phyloP scores from a whole-genome alignment of 2,797 vertebrate species.

The Falco novaeseelandiae region DNA sequence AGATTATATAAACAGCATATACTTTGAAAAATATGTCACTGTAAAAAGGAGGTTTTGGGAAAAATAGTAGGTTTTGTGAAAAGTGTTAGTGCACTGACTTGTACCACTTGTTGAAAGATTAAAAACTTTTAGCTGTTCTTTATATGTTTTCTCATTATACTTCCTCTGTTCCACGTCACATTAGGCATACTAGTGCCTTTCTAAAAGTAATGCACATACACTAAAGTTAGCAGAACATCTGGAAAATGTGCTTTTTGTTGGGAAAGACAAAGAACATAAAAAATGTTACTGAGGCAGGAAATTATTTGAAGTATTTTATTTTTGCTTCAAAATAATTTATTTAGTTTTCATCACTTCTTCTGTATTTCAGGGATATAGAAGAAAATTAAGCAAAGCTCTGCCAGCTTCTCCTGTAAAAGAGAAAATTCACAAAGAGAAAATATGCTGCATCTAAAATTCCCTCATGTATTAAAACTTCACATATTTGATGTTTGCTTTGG shows the following conservation, averaged over 20 bases:
- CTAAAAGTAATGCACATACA: not conserved
- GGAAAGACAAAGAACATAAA: not conserved
- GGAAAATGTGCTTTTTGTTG: not conserved
- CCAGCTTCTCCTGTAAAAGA: not conserved
- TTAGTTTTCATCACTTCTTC: fast-evolving
- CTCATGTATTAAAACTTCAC: not conserved
- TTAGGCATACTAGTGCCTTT: not conserved
- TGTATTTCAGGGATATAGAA: not conserved
- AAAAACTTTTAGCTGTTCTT: not conserved
- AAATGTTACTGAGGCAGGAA: not conserved
- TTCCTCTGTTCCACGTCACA: not conserved
- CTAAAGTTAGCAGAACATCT: not conserved
- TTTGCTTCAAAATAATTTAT: not conserved
- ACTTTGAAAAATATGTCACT: not conserved
- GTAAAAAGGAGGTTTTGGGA: not conserved
- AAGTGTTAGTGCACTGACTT: not conserved
- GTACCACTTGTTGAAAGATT: not conserved
- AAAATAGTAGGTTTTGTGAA: not conserved
- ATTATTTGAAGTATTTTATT: not conserved
- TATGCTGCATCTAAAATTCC: not conserved
- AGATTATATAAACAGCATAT: not conserved
- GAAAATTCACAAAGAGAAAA: not conserved
- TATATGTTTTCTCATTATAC: not conserved
- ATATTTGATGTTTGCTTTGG: not conserved
- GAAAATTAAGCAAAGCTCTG: not conserved